Base-by-base conservation (phyloP, 2,888 invertebrate species). In the Thereva unica region DNA sequence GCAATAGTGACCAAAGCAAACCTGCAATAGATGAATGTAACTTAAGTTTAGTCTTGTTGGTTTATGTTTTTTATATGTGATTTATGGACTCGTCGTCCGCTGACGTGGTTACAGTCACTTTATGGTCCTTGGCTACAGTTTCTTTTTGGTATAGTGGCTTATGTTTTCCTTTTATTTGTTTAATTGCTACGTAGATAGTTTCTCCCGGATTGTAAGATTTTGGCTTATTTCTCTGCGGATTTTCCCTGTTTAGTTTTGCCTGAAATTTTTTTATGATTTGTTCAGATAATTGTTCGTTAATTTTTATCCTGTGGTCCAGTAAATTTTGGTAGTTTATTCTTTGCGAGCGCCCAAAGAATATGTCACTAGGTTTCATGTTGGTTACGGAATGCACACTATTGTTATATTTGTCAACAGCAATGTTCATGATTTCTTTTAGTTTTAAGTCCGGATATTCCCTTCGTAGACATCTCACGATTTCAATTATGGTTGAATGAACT, bases 91-190 rank as follows among this genome's bases (percentile, higher is more conserved):
- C 47, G 8, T 54, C 44, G 53, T 10, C 49, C 67, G 2, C 44
- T 45, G 2, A 37, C 57, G 67, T 67, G n/a, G 64, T 59, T 34
- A 45, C 57, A 7, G 59, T 66, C 1, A 66, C 59, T 53, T 49
- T 45, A 23, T 57, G 56, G 42, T 66, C 52, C 10, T 56, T 56
- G 3, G 38, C 66, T 12, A 56, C 66, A 9, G 10, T 57, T 52
- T 65, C 47, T 57, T 54, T 40, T 54, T 40, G 38, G 4, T 8
- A 40, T 40, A 10, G 10, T 0, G 52, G 52, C 10, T 37, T 52
- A 9, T 52, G 7, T 52, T 52, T 52, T n/a, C 52, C 37, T 52
- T 35, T 7, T 7, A 54, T 6, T 8, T 45, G 44, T 45, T 45
- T 45, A 10, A 45, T 9, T 8, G 44, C 5, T 9, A 8, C 40